phyloP scores from a whole-genome alignment of 1,140 invertebrate species.

The Saccostrea echinata region DNA sequence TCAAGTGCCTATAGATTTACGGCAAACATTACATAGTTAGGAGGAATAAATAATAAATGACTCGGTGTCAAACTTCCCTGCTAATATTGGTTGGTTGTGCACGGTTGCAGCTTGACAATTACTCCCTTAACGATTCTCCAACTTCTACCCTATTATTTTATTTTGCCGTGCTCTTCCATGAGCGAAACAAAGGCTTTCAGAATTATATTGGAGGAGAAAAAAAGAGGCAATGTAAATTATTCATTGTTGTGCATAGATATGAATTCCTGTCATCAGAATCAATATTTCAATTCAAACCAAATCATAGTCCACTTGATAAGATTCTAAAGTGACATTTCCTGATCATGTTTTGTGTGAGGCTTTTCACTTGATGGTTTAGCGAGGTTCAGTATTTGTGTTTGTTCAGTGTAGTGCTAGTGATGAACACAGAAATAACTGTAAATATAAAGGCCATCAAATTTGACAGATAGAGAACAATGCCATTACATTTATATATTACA shows the following conservation, averaged over 20 bases:
- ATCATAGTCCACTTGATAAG: conserved; percentile 28
- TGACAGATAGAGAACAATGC: background rate
- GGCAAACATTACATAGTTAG: conserved; percentile 24
- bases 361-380: background rate
- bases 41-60: conserved; percentile 26
- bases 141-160: conserved; percentile 19
- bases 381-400: background rate
- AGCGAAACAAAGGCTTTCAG: conserved; percentile 29
- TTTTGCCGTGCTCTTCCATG: conserved; percentile 13
- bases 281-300: conserved; percentile 36
- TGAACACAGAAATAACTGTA: background rate
- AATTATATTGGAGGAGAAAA: conserved; percentile 33
- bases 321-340: conserved; percentile 13
- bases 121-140: background rate
- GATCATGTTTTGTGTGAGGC: background rate
- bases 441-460: background rate
- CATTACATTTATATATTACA: background rate
- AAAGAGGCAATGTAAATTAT: conserved; percentile 26
- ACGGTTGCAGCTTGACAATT: background rate
- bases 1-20: conserved; percentile 32
- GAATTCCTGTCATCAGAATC: conserved; percentile 30
- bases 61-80: background rate
- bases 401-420: background rate
- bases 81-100: conserved; percentile 27
- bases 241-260: conserved; percentile 39